Evolutionary conservation across 2,888 invertebrate genomes (phyloP), one percentile per base, ranked within the genome.

Genomic region (Drosophila anceps): DNA sequence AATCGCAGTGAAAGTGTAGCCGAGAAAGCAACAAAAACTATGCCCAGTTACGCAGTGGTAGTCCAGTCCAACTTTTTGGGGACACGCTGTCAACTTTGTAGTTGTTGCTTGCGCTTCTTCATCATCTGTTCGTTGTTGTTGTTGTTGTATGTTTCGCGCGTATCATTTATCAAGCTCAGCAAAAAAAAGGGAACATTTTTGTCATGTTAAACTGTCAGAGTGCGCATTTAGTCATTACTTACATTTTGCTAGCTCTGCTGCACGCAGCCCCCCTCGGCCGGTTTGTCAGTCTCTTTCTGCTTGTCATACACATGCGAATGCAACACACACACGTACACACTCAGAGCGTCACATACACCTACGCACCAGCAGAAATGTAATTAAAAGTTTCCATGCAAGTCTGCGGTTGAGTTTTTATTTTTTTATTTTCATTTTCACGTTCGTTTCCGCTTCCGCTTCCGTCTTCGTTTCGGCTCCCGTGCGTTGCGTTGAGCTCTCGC

Each of bases 191-290:
- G 75, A 88, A 79, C 86, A 90, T 82, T 90, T 89, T 88, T 81
- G 84, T 91, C 89, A 86, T 90, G 91, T 89, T 91, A 81, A 88
- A 90, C 86, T 90, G 91, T 90, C 91, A 88, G 87, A 89, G 89
- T 79, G 81, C 91, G 86, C 90, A 90, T 90, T 91, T 84, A 88
- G 86, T 88, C 90, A 89, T 91, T 91, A 91, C 90, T 91, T 90
- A 89, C 82, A 77, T 82, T 82, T 84, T 75, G 74, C 67, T 60
- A 58, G 75, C 66, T 54, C 51, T 62, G 39, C 58, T 61, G 24
- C 44, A 46, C 48, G 61, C 58, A 53, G 29, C 43, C 35, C 20
- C 31, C 35, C 13, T 53, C 35, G 2, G 31, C 6, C 51, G 20
- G 53, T 54, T 58, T 80, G 74, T 73, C 86, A 72, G 73, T 72